Evolutionary conservation across 2,113 vertebrate genomes (phyloP), one percentile per base, ranked within the genome.

Genomic region (Anseranas semipalmata): DNA sequence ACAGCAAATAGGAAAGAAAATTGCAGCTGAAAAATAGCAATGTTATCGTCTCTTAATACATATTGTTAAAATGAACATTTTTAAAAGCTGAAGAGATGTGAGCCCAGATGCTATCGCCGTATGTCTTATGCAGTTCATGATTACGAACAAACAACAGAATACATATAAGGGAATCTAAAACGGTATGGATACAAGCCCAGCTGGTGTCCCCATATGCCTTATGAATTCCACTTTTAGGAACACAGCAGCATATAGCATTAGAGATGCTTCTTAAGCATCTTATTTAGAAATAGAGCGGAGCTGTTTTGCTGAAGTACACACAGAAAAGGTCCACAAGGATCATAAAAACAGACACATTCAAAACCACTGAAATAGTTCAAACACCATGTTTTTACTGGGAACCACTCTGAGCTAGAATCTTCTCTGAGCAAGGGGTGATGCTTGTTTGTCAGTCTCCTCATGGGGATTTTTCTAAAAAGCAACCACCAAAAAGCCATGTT

Each of bases 161-260:
- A 96, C 85, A 84, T 79, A 85, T 63, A 92, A 96, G 82, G 50
- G 35, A 82, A 60, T 92, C 76, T 88, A 55, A 97, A 97, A 93
- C 20, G 45, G 62, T 95, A 89, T 90, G 87, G 95, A 95, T 91
- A 62, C 6, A 13, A 95, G 92, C 95, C 94, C 97, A 97, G 97
- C 96, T 97, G 96, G 91, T 95, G 93, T 97, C 95, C 97, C 85
- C 93, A 85, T 92, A 94, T 96, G 97, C 93, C 95, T 96, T 90
- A 91, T 17, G 46, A 94, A 90, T 95, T 95, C 97, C 78, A 65
- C 72, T 95, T 95, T 97, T 97, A 91, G 94, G 82, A 95, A 95
- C 76, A 83, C 60, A 91, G 48, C 66, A 96, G 76, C 46, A 92
- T 80, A 52, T 25, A 93, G 73, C 82, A 63, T 78, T 89, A 84